Conservation (phyloP, 2,888 invertebrate genomes). For the Caenorhabditis doughertyi region DNA sequence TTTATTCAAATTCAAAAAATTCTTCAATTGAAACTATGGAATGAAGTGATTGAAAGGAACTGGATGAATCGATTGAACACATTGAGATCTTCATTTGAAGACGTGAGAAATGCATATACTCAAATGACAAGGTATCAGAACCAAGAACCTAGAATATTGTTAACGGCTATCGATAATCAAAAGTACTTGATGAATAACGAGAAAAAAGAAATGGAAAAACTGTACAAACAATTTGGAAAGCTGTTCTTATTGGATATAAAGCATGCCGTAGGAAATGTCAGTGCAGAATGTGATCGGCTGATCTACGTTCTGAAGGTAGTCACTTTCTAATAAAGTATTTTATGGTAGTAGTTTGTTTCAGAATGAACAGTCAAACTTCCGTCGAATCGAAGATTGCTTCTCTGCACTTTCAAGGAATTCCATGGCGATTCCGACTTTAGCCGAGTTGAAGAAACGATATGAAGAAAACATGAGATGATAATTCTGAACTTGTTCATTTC, state of each 20-base stretch:
- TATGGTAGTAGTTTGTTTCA: not conserved
- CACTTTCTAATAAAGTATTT: not conserved
- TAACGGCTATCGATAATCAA: not conserved
- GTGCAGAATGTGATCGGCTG: slow-evolving; percentile 9
- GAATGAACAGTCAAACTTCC: not conserved
- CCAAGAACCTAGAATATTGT: not conserved
- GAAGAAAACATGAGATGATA: slow-evolving; percentile 11
- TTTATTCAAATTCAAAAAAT: slow-evolving; percentile 1
- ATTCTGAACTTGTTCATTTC: too few species aligned
- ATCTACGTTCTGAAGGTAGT: slow-evolving; percentile 14
- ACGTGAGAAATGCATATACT: slow-evolving; percentile 2
- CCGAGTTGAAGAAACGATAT: slow-evolving; percentile 11
- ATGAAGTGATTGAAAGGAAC: slow-evolving; percentile 29
- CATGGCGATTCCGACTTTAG: slow-evolving; percentile 20
- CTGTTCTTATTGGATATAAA: slow-evolving; percentile 16
- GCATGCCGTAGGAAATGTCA: slow-evolving; percentile 7
- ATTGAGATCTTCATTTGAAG: slow-evolving; percentile 8
- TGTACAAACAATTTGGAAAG: slow-evolving; percentile 19
- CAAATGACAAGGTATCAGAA: not conserved
- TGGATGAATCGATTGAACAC: slow-evolving; percentile 31
- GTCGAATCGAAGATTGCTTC: slow-evolving; percentile 13
- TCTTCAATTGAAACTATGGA: slow-evolving; percentile 18
- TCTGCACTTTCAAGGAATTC: not conserved
- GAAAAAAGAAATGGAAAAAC: slow-evolving; percentile 14
- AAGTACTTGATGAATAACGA: slow-evolving; percentile 30